These are phyloP conservation scores for Phodopus roborovskii DNA, from an alignment of 2,113 vertebrate species.

Conservation along the genomic window DNA sequence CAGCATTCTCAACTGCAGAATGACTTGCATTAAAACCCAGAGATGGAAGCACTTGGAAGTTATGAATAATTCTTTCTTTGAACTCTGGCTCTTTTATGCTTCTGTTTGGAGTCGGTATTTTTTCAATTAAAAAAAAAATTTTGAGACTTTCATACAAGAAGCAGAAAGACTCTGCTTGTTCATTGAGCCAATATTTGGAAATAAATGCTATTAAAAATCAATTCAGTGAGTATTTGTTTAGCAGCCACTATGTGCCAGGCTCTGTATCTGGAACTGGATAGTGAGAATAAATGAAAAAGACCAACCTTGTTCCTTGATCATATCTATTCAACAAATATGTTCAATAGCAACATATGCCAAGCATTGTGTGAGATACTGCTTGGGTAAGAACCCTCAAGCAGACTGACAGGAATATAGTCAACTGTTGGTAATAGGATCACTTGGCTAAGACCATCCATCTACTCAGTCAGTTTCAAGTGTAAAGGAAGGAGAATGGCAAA, in stretches of 20 bases:
- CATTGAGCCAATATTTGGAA: conserved; percentile 69
- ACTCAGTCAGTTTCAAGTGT: not conserved
- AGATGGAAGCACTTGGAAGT: conserved; percentile 74
- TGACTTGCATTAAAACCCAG: conserved; percentile 76
- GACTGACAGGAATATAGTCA: not conserved
- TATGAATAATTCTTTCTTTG: conserved; percentile 77
- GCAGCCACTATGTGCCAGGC: not conserved
- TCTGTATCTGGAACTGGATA: conserved; percentile 13
- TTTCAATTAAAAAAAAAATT: not conserved
- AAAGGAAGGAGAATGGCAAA: not conserved
- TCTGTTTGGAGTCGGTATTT: conserved; percentile 71
- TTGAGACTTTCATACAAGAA: not conserved
- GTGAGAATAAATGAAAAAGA: not conserved
- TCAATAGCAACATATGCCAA: not conserved
- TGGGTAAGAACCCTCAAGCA: not conserved
- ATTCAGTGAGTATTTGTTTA: conserved; percentile 61
- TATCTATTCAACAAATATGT: not conserved
- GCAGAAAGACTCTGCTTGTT: conserved; percentile 44
- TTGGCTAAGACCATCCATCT: not conserved
- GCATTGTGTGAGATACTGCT: not conserved
- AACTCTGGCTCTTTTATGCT: conserved; percentile 72
- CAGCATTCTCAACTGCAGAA: conserved; percentile 77
- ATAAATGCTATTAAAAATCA: conserved; percentile 52
- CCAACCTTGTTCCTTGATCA: not conserved
- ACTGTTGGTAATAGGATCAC: not conserved